phyloP scores from a whole-genome alignment of 2,888 invertebrate species.

The Diadegma fenestrale region DNA sequence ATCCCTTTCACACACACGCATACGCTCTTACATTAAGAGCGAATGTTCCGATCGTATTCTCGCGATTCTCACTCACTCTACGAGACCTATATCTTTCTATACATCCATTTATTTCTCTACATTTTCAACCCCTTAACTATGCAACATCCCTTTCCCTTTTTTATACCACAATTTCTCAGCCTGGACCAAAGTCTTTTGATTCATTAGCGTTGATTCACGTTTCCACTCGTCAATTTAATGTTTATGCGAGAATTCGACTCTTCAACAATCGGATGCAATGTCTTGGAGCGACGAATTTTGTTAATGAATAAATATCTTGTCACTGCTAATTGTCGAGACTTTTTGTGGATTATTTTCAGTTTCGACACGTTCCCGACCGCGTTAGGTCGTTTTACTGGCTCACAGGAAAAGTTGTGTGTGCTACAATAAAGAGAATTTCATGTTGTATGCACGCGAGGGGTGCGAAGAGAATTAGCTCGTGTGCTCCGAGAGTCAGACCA shows the following conservation, averaged over 20 bases:
- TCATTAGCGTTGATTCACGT: background rate
- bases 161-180: background rate
- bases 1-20: conserved; percentile 45
- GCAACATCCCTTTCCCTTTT: conserved; percentile 13
- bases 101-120: background rate
- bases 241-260: background rate
- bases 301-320: too few relatives aligned
- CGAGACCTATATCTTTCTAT: background rate
- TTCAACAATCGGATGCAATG: too few relatives aligned
- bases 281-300: too few relatives aligned
- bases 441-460: conserved; percentile 5
- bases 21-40: conserved; percentile 1
- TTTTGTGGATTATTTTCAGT: background rate
- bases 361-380: background rate
- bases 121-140: conserved; percentile 1
- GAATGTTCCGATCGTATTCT: conserved; percentile 26
- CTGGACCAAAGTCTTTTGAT: background rate
- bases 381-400: background rate
- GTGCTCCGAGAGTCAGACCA: conserved; percentile 53
- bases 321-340: too few relatives aligned
- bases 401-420: background rate
- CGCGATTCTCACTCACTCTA: conserved; percentile 19
- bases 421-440: background rate
- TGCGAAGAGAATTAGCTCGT: conserved; percentile 63
- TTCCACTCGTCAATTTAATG: background rate